Conservation (phyloP, 2,113 vertebrate genomes). For the Cyphomyrus discorhynchus region DNA sequence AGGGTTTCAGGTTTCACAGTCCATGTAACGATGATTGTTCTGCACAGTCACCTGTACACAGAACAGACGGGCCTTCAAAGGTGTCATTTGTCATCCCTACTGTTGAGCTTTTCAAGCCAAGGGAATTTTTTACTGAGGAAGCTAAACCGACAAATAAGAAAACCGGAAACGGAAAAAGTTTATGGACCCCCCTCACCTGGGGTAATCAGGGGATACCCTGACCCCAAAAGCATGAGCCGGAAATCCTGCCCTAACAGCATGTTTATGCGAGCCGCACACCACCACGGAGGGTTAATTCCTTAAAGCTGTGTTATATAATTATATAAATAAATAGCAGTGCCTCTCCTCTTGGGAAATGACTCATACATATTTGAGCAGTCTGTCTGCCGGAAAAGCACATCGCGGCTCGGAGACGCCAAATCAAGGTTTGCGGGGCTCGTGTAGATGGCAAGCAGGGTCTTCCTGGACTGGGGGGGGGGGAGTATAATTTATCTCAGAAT, state of each 20-base stretch:
- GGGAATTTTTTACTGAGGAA: not conserved
- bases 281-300: slow-evolving; percentile 40
- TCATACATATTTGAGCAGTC: slow-evolving; percentile 60
- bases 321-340: slow-evolving; percentile 49
- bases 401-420: slow-evolving; percentile 46
- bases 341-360: slow-evolving; percentile 44
- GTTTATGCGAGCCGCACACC: not conserved
- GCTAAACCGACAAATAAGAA: not conserved
- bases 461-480: not conserved
- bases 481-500: not conserved
- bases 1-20: not conserved
- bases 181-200: not conserved
- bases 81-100: not conserved
- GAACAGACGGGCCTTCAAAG: not conserved
- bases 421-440: slow-evolving; percentile 22
- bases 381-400: slow-evolving; percentile 51
- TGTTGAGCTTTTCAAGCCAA: not conserved
- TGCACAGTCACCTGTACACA: not conserved
- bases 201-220: not conserved
- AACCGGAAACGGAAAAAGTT: not conserved
- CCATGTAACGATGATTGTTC: not conserved
- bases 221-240: not conserved
- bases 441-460: not conserved
- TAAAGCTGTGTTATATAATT: slow-evolving; percentile 50
- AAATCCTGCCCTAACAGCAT: not conserved